Conservation (phyloP, 2,113 vertebrate genomes). For the Pachycephala philippinensis region DNA sequence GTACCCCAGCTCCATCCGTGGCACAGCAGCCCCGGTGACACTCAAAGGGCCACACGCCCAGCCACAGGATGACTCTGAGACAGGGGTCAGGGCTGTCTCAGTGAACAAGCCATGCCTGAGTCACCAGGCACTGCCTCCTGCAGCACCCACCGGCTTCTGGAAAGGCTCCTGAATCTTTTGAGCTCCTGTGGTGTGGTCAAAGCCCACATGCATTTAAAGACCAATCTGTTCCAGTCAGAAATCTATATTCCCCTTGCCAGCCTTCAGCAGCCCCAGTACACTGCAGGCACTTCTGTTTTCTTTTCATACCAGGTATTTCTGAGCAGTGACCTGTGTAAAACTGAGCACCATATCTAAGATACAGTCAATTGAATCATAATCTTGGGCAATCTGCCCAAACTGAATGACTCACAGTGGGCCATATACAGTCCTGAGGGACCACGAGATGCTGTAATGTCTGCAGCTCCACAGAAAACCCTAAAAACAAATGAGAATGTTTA, state of each 20-base stretch:
- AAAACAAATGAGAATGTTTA: not conserved
- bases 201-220: not conserved
- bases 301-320: not conserved
- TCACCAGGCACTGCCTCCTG: not conserved
- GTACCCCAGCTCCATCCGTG: not conserved
- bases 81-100: not conserved
- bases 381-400: not conserved
- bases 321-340: not conserved
- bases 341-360: not conserved
- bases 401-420: not conserved
- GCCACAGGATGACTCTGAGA: not conserved
- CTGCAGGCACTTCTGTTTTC: not conserved
- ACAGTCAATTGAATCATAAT: not conserved
- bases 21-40: not conserved
- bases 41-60: rapidly evolving
- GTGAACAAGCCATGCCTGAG: not conserved
- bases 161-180: not conserved
- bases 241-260: not conserved
- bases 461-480: not conserved
- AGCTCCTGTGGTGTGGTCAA: not conserved
- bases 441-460: constrained; percentile 28
- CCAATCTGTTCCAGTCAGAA: not conserved
- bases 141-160: not conserved
- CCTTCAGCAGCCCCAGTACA: not conserved
- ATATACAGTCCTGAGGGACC: not conserved